Evolutionary conservation across 2,113 vertebrate genomes (phyloP), one percentile per base, ranked within the genome.

Genomic region (Pomatostomus ruficeps): DNA sequence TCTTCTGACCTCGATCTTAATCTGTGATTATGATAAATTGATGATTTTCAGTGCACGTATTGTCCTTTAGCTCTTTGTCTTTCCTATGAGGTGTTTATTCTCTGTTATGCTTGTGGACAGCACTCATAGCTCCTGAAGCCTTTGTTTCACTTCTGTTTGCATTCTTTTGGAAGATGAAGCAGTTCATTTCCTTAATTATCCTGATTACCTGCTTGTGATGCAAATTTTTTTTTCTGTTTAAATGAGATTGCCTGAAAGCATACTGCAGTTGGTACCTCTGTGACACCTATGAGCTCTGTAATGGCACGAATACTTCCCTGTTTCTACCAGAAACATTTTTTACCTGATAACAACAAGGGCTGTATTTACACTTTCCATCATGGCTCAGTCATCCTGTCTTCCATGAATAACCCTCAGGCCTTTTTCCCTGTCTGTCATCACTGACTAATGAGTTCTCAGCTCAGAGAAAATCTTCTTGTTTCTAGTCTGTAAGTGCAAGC

Each of bases 381-480:
- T 23, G 36, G 43, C 36, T 89, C 65, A 59, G 68, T 71, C 88
- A 86, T 77, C 54, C 42, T 80, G 43, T 83, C 63, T 78, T 85
- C 79, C n/a, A 11, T 66, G 55, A 93, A 67, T 59, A 74, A 35
- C 63, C 61, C 33, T 31, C 65, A 81, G 91, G 61, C 55, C 43
- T 91, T 89, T 90, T 91, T 78, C 33, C 61, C 26, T 45, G 78
- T 89, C 73, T 91, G 65, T 93, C 83, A 59, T 84, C 83, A 58
- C 83, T 76, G 74, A 87, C 79, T 94, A 93, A 85, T 71, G 75
- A 80, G 65, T 84, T 94, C 76, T 84, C 59, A 78, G 55, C 48
- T 89, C 65, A 46, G 43, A 67, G 65, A 85, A 91, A 73, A 71
- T 22, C 43, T 92, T 88, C 63, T 87, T 63, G 28, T 78, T 91